Evolutionary conservation across 2,797 vertebrate genomes (phyloP).

Genomic region (Chlorospingus flavigularis): DNA sequence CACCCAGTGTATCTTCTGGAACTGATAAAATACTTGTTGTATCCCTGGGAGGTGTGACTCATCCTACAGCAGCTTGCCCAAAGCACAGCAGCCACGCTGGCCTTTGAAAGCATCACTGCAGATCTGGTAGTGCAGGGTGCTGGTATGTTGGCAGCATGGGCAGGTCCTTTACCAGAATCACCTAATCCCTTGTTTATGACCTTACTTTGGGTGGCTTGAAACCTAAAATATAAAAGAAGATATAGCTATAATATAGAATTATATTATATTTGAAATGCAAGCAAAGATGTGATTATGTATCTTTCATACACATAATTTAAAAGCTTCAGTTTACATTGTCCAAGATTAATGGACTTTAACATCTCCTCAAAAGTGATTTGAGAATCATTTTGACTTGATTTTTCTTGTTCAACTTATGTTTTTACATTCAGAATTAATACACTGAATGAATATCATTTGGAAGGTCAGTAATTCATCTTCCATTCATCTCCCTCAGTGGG

Average conservation of each 20-base stretch:
- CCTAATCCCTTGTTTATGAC: background rate
- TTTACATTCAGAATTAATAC: background rate
- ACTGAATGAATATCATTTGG: background rate
- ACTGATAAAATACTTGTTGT: rapidly evolving
- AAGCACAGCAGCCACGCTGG: background rate
- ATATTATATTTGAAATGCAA: background rate
- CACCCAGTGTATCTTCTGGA: background rate
- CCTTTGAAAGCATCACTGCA: background rate
- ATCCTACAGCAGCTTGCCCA: background rate
- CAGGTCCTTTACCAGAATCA: background rate
- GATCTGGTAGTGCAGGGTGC: background rate
- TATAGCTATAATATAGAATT: background rate
- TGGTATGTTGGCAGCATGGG: rapidly evolving
- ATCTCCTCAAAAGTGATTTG: background rate
- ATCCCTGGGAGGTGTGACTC: background rate
- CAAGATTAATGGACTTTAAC: background rate
- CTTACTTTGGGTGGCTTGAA: background rate
- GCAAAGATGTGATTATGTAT: background rate
- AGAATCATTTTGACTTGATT: background rate
- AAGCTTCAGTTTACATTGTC: background rate
- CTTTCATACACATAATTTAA: background rate
- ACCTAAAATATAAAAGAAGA: background rate
- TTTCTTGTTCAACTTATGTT: background rate
- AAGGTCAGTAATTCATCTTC: background rate
- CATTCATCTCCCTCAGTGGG: background rate